phyloP scores from a whole-genome alignment of 2,113 vertebrate genomes.

The Oreocharis arfaki region DNA sequence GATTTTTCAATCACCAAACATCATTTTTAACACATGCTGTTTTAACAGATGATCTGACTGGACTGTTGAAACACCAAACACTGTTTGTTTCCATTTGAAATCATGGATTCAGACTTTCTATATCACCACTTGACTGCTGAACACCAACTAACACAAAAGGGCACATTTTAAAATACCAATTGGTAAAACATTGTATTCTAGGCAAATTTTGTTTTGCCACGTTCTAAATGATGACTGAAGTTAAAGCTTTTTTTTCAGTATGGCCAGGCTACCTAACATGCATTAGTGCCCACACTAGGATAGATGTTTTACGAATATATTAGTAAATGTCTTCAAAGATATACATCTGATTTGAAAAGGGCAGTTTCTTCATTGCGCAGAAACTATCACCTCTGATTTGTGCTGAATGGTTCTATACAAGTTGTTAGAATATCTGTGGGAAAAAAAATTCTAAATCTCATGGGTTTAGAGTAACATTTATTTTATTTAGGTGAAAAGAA shows the following conservation, averaged over 20 bases:
- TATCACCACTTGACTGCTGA: fast-evolving
- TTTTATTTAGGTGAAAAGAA: background rate
- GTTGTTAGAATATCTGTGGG: background rate
- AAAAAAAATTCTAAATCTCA: background rate
- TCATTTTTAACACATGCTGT: background rate
- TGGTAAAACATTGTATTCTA: background rate
- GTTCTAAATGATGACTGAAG: background rate
- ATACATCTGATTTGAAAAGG: background rate
- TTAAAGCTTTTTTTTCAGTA: background rate
- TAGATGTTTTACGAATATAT: background rate
- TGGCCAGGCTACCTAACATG: background rate
- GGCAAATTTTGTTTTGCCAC: background rate
- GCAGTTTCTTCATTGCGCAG: background rate
- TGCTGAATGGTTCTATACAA: background rate
- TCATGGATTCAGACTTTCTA: background rate
- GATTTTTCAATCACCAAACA: background rate
- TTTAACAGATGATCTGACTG: background rate
- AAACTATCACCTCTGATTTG: background rate
- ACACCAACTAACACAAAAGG: background rate
- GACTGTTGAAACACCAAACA: background rate
- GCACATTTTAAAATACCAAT: background rate
- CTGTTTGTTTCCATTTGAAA: background rate
- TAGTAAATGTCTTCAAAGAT: background rate
- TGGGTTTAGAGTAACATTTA: background rate
- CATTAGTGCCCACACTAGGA: background rate